Base-by-base conservation (phyloP, 2,888 invertebrate species). In the Orchesellides sinensis region DNA sequence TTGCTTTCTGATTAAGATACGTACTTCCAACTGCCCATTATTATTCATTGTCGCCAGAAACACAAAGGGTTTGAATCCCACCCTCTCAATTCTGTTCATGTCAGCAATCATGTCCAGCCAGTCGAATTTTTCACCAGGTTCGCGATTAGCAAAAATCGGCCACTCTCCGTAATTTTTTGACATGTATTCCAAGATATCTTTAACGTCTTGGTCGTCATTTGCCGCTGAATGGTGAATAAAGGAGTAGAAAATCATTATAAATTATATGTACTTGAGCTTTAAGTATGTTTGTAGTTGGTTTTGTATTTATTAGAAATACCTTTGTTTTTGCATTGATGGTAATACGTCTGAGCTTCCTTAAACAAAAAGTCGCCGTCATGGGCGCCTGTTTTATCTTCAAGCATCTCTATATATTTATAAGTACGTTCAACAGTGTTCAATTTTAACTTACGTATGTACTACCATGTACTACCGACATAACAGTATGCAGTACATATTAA, bases 31-130 rank as follows among this genome's bases (percentile, higher is more conserved):
- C 0, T 10, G 47, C 6, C 47, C 59, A 14, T 14, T 10, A 4
- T 6, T 14, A 14, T 54, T 73, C 12, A 19, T 32, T 25, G 23
- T 35, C 27, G 21, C 56, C 10, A 45, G 35, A 17, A 66, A 66
- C 17, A 4, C n/a, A 2, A 78, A 27, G 5, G 81, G 81, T 2
- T 6, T 40, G n/a, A n/a, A 74, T 17, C 74, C 69, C 1, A 12
- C 14, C 54, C 81, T 54, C 27, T 81, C 81, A 54, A 81, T 59
- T 14, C 74, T 19, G 19, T 81, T 81, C 5, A 74, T 14, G 29
- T 81, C 81, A 8, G 81, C 74, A 0, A 74, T 17, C 69, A 81
- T 59, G 17, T 69, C 40, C 0, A 81, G 10, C 81, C 81, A 81
- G 54, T 81, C 63, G 40, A 81, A 81, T 4, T 68, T 52, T 10